A percentile compares a stretch with the other conserved stretches of the same genome.
phyloP scores from a whole-genome alignment of 1,140 invertebrate genomes.

The Nasonia giraulti region DNA sequence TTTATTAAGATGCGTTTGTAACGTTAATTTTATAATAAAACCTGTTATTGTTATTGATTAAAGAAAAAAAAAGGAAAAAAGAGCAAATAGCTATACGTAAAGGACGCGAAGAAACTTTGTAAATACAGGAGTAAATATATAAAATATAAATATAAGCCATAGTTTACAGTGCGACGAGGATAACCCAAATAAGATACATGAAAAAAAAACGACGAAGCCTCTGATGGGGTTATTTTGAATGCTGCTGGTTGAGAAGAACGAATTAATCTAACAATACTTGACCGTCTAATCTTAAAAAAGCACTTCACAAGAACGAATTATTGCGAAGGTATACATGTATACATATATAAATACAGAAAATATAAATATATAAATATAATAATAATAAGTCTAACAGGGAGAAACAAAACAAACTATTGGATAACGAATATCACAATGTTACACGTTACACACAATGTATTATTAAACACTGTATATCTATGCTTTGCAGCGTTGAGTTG shows the following conservation, averaged over 20 bases:
- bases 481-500: slow-evolving; percentile 72
- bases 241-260: slow-evolving; percentile 61
- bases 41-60: background rate
- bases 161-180: slow-evolving; percentile 31
- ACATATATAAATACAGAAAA: slow-evolving; percentile 60
- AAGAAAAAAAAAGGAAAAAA: background rate
- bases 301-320: slow-evolving; percentile 63
- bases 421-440: slow-evolving; percentile 67
- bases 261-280: slow-evolving; percentile 62
- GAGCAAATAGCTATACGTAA: slow-evolving; percentile 17
- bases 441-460: slow-evolving; percentile 68
- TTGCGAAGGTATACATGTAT: slow-evolving; percentile 67
- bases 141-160: slow-evolving; percentile 48
- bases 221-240: slow-evolving; percentile 66
- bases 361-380: slow-evolving; percentile 62
- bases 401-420: slow-evolving; percentile 60
- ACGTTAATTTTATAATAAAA: slow-evolving; percentile 19
- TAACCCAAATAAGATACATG: slow-evolving; percentile 49
- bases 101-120: slow-evolving; percentile 40
- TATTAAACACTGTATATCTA: slow-evolving; percentile 60
- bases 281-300: slow-evolving; percentile 59
- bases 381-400: slow-evolving; percentile 53
- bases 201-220: slow-evolving; percentile 55
- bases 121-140: slow-evolving; percentile 49
- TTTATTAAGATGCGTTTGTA: background rate